Evolutionary conservation across 2,113 vertebrate species (phyloP).

Genomic region (Sardina pilchardus): DNA sequence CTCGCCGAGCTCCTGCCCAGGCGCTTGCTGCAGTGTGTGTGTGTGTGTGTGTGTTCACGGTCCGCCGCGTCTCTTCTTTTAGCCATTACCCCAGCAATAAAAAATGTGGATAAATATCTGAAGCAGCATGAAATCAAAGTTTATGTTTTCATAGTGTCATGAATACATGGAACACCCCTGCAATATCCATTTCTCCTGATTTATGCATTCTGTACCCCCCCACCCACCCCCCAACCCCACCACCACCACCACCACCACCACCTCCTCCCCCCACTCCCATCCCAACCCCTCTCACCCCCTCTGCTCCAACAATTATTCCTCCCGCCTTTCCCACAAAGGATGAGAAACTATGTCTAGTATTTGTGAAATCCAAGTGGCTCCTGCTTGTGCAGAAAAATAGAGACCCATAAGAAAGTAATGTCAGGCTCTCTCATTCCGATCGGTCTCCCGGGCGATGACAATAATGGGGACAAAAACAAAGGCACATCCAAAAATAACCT

Average conservation of each 20-base stretch:
- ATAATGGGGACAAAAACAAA: slow-evolving; percentile 60
- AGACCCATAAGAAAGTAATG: slow-evolving; percentile 30
- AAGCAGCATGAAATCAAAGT: slow-evolving; percentile 59
- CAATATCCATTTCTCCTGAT: slow-evolving; percentile 58
- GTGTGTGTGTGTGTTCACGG: slow-evolving; percentile 41
- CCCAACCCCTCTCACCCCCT: neutral
- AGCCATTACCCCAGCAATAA: slow-evolving; percentile 50
- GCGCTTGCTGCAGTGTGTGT: neutral
- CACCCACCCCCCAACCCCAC: slow-evolving; percentile 27
- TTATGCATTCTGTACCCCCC: slow-evolving; percentile 44
- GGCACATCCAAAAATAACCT: slow-evolving; percentile 65
- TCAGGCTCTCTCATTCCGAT: slow-evolving; percentile 56
- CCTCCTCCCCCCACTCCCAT: neutral
- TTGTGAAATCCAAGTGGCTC: slow-evolving; percentile 48
- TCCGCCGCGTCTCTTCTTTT: slow-evolving; percentile 52
- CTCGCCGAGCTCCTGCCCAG: neutral
- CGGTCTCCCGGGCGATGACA: slow-evolving; percentile 54
- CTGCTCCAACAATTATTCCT: slow-evolving; percentile 37
- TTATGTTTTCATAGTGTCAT: slow-evolving; percentile 57
- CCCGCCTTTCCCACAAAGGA: slow-evolving; percentile 51
- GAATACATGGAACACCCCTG: slow-evolving; percentile 56
- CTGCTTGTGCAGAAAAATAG: slow-evolving; percentile 13
- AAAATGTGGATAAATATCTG: slow-evolving; percentile 61
- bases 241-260: slow-evolving; percentile 26
- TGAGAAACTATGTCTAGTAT: slow-evolving; percentile 63